Base-by-base conservation (phyloP, 2,888 invertebrate species). In the Tortrix viridana region DNA sequence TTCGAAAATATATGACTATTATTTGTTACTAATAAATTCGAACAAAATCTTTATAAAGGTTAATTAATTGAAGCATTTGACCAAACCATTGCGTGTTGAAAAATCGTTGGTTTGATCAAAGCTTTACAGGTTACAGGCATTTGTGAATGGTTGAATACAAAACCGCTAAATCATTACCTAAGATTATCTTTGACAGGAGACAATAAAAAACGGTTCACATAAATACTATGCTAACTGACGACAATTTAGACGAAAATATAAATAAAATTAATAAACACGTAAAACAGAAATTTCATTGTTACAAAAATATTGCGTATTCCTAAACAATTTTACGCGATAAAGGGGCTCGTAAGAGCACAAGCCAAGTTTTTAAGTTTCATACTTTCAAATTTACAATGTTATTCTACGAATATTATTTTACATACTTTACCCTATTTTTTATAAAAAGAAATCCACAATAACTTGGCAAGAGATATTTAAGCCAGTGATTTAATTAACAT, bases 11-110 rank as follows among this genome's bases (percentile, higher is more conserved):
- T 14, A 44, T 49, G 4, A 49, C 20, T 49, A 32, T 23, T n/a
- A 5, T 43, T 43, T 43, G 16, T 53, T 23, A 12, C n/a, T 43
- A 26, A 26, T 43, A 38, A 57, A 57, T 58, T 58, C 41, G 41
- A 52, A 55, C 26, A 48, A 54, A n/a, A 54, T 43, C 32, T 43
- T 55, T 18, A n/a, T n/a, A 49, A 5, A 5, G 32, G 32, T 12
- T 32, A 32, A 32, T 2, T 32, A 12, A 32, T 12, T 32, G 32
- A 32, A 32, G 32, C 32, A n/a, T 32, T 32, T 12, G 32, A 12
- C 32, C 12, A 32, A 32, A 32, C 32, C 32, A 7, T 12, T 32
- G 32, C 32, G 32, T 12, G 12, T 32, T 9, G 32, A 32, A 12
- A 12, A 12, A 3, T 12, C 9, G 9, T 32, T 32, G 12, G 32